These are phyloP conservation scores for Drosophila sordidula DNA, from an alignment of 2,888 invertebrate species.

Conservation along the genomic window DNA sequence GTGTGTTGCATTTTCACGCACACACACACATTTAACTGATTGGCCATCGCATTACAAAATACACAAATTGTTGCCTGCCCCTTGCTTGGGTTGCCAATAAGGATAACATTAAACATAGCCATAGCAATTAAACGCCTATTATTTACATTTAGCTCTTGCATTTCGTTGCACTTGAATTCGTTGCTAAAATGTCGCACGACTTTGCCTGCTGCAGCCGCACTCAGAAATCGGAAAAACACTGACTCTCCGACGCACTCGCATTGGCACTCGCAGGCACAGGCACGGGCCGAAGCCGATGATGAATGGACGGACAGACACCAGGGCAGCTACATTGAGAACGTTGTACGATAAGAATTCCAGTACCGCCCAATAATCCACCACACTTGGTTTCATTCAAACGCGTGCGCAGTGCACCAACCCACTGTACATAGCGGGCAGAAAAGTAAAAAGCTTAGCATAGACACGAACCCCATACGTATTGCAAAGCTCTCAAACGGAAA, in stretches of 20 bases:
- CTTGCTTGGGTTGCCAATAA: constrained; percentile 13
- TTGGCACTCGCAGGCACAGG: constrained; percentile 29
- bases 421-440: constrained; percentile 1
- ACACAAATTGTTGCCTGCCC: constrained; percentile 14
- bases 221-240: constrained; percentile 67
- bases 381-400: constrained; percentile 35
- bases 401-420: constrained; percentile 46
- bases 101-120: constrained; percentile 19
- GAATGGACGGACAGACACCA: constrained; percentile 44
- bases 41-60: constrained; percentile 27
- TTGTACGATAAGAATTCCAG: constrained; percentile 52
- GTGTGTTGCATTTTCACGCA: constrained; percentile 74
- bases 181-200: constrained; percentile 69
- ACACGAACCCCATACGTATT: constrained; percentile 12
- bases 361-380: constrained; percentile 50
- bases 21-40: constrained; percentile 26
- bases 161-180: constrained; percentile 78
- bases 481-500: constrained; percentile 29
- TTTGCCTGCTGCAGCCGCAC: constrained; percentile 72
- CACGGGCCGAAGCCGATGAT: constrained; percentile 56
- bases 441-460: constrained; percentile 20
- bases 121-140: constrained; percentile 37
- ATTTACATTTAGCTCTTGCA: constrained; percentile 71
- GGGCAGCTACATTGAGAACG: constrained; percentile 42
- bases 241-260: constrained; percentile 44